Percentiles rank a stretch among this genome's conserved stretches.
These are phyloP conservation scores for Ennomos quercinarius DNA, from an alignment of 2,888 invertebrate species.

Conservation along the genomic window DNA sequence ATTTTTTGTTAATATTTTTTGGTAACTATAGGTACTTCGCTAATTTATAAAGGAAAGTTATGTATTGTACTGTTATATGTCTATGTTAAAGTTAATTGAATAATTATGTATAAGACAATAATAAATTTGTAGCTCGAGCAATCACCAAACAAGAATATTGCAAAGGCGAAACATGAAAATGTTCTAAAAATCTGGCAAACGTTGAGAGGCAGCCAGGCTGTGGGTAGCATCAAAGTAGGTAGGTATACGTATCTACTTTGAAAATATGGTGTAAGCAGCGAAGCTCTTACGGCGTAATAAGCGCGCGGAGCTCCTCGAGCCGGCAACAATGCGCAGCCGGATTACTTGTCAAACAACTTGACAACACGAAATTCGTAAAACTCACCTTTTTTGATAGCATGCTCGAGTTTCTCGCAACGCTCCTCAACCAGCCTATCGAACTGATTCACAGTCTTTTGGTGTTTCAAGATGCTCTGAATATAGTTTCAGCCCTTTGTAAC, in stretches of 20 bases:
- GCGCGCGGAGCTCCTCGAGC: slow-evolving; percentile 58
- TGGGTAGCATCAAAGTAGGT: slow-evolving; percentile 41
- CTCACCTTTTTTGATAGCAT: slow-evolving; percentile 62
- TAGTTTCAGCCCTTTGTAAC: slow-evolving; percentile 21
- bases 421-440: slow-evolving; percentile 52
- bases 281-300: slow-evolving; percentile 62
- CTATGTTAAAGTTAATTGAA: too few species aligned
- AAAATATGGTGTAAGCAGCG: slow-evolving; percentile 51
- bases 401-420: slow-evolving; percentile 46
- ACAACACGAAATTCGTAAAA: slow-evolving; percentile 70
- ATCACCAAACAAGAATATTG: background rate
- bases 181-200: slow-evolving; percentile 32
- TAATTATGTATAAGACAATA: too few species aligned
- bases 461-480: slow-evolving; percentile 42
- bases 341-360: slow-evolving; percentile 74
- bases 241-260: slow-evolving; percentile 28
- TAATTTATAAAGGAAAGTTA: too few species aligned
- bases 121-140: too few species aligned
- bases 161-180: slow-evolving; percentile 24
- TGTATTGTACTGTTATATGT: too few species aligned
- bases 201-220: slow-evolving; percentile 37
- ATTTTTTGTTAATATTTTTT: too few species aligned
- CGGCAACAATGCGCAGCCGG: slow-evolving; percentile 59
- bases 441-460: slow-evolving; percentile 56
- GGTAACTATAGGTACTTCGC: too few species aligned